Evolutionary conservation across 2,888 invertebrate species (phyloP), one percentile per base, ranked within the genome.

Genomic region (Sturmia bella): DNA sequence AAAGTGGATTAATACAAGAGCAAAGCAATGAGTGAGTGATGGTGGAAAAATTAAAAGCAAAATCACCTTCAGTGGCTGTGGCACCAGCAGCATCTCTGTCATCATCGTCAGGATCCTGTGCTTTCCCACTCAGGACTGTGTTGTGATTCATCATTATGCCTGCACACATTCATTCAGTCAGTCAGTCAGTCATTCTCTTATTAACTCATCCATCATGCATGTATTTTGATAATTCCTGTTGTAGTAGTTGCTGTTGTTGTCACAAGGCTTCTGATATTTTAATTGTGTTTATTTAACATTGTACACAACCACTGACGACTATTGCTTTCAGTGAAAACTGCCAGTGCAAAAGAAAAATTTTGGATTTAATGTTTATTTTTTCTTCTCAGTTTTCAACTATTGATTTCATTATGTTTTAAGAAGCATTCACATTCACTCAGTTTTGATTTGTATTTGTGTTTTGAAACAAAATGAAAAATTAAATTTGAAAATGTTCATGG

Each of bases 241-340:
- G 54, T 27, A 11, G 32, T 27, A 41, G 52, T n/a, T 41, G 54
- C 43, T 43, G 68, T 52, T 56, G 56, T 37, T 59, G 66, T 66
- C 50, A 68, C 41, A 32, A 74, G 74, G 68, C 69, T 80, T 80
- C 74, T 70, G 69, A 74, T 69, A 63, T 80, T 69, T 80, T 70
- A 80, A 75, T 80, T 80, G 80, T 80, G 50, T 80, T 75, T 74
- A 75, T 80, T 80, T 80, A 75, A 64, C 64, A n/a, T 63, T 74
- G 43, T 52, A 52, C 52, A 39, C 45, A n/a, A n/a, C 76, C 59
- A 64, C 41, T 50, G 4, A 4, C n/a, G n/a, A n/a, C n/a, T n/a
- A n/a, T n/a, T n/a, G n/a, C 21, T 37, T 21, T 15, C 17, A 24
- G 13, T 39, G 32, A 32, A 9, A 7, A 32, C 9, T 24, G 2